Evolutionary conservation across 2,113 vertebrate species (phyloP).

Genomic region (Centropus bengalensis): DNA sequence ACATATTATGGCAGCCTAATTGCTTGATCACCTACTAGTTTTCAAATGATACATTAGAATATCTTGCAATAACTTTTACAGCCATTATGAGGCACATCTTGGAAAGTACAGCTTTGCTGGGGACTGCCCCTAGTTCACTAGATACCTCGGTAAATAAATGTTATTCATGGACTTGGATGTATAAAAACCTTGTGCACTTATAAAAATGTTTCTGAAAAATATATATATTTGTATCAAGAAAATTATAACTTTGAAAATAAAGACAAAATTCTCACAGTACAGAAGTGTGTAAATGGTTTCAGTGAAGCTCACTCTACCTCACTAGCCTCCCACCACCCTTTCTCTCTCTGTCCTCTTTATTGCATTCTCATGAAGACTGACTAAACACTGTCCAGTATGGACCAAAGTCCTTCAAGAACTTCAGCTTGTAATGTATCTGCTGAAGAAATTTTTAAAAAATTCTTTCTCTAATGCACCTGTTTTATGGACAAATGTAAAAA

Average conservation of each 20-base stretch:
- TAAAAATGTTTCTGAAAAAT: neutral
- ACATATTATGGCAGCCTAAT: neutral
- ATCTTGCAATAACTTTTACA: conserved; percentile 19
- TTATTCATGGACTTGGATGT: neutral
- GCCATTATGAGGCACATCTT: neutral
- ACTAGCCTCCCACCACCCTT: neutral
- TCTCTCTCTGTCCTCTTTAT: neutral
- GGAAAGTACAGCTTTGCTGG: neutral
- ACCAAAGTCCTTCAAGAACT: neutral
- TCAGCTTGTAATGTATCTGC: neutral
- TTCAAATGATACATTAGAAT: neutral
- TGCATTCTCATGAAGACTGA: neutral
- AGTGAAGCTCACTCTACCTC: neutral
- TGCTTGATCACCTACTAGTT: conserved; percentile 18
- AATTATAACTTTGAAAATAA: neutral
- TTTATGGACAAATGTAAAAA: neutral
- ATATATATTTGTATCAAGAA: neutral
- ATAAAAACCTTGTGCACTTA: neutral
- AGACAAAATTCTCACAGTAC: neutral
- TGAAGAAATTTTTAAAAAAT: neutral
- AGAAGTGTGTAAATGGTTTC: neutral
- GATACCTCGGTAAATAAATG: neutral
- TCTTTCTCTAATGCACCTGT: neutral
- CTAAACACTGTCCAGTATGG: neutral
- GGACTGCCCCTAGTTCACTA: neutral